Evolutionary conservation across 1,140 invertebrate species (phyloP).

Genomic region (Drosophila neocordata): DNA sequence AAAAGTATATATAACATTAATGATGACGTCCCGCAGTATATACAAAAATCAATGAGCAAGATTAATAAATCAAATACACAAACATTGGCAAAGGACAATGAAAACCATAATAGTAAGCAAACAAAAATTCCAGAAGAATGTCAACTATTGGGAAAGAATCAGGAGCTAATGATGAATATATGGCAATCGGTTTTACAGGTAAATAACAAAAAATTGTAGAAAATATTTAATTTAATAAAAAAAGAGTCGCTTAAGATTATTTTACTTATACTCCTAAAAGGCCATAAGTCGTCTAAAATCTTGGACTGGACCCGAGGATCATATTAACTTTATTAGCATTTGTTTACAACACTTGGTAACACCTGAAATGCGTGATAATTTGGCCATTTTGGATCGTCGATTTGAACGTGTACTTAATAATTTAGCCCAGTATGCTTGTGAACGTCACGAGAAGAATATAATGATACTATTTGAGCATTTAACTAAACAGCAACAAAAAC

Average conservation of each 20-base stretch:
- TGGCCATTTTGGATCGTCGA: conserved; percentile 41
- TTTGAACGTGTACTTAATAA: conserved; percentile 35
- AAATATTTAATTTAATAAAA: neutral
- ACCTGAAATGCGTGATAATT: conserved; percentile 12
- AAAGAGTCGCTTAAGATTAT: too few species aligned
- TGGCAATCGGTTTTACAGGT: neutral
- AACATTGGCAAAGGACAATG: too few species aligned
- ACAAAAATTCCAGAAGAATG: neutral
- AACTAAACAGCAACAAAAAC: conserved; percentile 32
- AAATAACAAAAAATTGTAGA: neutral
- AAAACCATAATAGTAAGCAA: neutral
- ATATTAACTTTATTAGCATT: conserved; percentile 40
- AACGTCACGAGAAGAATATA: conserved; percentile 44
- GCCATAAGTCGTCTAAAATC: conserved; percentile 35
- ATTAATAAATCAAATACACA: too few species aligned
- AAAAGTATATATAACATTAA: too few species aligned
- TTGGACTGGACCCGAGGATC: conserved; percentile 28
- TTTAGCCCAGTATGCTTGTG: conserved; percentile 30
- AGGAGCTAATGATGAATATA: neutral
- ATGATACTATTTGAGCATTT: conserved; percentile 47
- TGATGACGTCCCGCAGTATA: too few species aligned
- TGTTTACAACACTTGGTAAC: conserved; percentile 27
- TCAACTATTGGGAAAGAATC: neutral
- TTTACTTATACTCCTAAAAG: neutral
- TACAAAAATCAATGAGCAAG: too few species aligned